phyloP scores from a whole-genome alignment of 2,113 vertebrate species.

The Ceyx cyanopectus region DNA sequence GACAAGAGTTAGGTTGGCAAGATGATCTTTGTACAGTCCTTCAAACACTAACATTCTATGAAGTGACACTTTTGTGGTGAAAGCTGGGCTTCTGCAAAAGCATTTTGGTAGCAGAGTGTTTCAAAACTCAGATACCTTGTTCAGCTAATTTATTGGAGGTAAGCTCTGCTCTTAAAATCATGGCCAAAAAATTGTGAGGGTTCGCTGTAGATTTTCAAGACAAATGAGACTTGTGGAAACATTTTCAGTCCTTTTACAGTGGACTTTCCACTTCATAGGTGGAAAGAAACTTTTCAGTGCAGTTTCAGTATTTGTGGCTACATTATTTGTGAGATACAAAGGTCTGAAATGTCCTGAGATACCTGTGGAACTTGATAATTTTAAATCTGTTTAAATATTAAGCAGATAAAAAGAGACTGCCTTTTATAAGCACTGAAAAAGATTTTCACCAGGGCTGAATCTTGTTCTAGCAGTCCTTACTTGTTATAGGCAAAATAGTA shows the following conservation, averaged over 20 bases:
- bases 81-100: accelerated
- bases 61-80: background rate
- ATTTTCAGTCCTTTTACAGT: background rate
- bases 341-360: background rate
- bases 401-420: background rate
- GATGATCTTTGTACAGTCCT: too few species aligned
- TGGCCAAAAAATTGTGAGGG: background rate
- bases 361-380: background rate
- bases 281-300: background rate
- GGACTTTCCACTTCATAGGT: background rate
- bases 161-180: background rate
- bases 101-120: background rate
- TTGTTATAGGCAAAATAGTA: background rate
- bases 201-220: background rate
- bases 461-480: background rate
- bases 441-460: background rate
- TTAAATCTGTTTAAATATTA: background rate
- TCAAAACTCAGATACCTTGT: background rate
- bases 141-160: background rate
- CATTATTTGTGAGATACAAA: background rate
- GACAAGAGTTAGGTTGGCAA: too few species aligned
- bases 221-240: background rate
- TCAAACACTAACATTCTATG: too few species aligned
- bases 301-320: background rate
- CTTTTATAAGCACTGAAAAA: background rate